Conservation (phyloP, 2,113 vertebrate species). For the Naja naja region DNA sequence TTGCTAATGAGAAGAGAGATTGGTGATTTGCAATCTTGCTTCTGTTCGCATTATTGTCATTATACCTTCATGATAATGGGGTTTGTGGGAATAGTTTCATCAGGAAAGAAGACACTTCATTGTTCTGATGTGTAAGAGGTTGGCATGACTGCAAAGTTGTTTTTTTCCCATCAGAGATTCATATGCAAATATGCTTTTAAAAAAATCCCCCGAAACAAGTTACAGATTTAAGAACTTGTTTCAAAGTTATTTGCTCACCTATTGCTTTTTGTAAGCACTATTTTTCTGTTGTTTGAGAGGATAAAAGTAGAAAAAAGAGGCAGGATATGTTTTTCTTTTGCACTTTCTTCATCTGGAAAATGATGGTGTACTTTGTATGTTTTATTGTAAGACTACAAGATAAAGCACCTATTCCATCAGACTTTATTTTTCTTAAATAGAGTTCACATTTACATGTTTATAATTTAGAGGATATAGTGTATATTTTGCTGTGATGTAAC, state of each 20-base stretch:
- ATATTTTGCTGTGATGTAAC: background rate
- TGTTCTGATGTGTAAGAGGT: constrained; percentile 2
- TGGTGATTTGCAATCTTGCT: background rate
- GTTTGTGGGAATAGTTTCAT: constrained; percentile 15
- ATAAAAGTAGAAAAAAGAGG: background rate
- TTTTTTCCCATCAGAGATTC: background rate
- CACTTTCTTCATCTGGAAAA: background rate
- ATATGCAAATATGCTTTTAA: background rate
- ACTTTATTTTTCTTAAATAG: background rate
- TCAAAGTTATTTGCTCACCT: constrained; percentile 24
- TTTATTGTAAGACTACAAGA: background rate
- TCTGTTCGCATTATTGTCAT: constrained; percentile 11
- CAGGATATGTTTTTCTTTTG: constrained; percentile 31
- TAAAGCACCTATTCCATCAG: constrained; percentile 19
- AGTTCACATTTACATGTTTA: constrained; percentile 21
- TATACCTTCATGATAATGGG: constrained; percentile 15
- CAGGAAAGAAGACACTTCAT: constrained; percentile 10
- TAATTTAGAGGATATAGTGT: background rate
- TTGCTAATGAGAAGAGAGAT: background rate
- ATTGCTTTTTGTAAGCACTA: constrained; percentile 31
- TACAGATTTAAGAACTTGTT: too few relatives aligned
- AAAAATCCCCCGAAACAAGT: background rate
- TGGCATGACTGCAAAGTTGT: background rate
- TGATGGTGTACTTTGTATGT: background rate
- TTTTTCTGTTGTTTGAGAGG: constrained; percentile 12